Base-by-base conservation (phyloP, 2,888 invertebrate genomes). In the Lasioglossum marginatum region DNA sequence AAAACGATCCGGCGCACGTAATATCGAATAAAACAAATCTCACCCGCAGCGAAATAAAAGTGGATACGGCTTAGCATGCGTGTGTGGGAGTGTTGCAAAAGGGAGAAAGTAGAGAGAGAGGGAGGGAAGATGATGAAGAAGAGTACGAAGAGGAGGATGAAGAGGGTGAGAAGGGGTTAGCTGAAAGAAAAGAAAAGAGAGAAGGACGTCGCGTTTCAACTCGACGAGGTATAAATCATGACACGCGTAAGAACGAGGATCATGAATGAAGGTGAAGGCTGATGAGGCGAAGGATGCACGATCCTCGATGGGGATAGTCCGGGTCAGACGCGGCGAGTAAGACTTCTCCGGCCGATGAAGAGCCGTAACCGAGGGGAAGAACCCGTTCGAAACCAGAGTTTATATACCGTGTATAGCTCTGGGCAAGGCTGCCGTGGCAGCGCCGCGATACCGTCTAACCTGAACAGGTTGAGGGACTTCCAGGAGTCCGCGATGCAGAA, bases 401-500 rank as follows among this genome's bases (percentile, higher is more conserved):
- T 91, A 91, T 90, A 91, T 90, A 88, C 91, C 88, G 87, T 86
- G 91, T 88, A 88, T 90, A 87, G 87, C 88, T 87, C 77, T 90
- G 91, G 91, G 88, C 89, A 87, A 88, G 88, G 88, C 90, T 91
- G 88, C 85, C 34, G 19, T 19, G 90, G 91, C 93, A 90, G 91
- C 89, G 66, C 70, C 92, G 90, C 91, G 92, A 92, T 93, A 93
- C 89, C 91, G 92, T 92, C 92, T 90, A 87, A 82, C 87, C 81
- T 83, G 91, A 91, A 91, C 91, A 90, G 91, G 91, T 90, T 91
- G 87, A 84, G 23, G 37, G 37, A 86, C 83, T 91, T 90, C 91
- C 85, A 87, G 87, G 89, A 77, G 88, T 91, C 88, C 87, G 81
- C 86, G 90, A 91, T 91, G 91, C 91, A 90, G 91, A 91, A 91